Conservation (phyloP, 2,113 vertebrate genomes). For the Caracal caracal region DNA sequence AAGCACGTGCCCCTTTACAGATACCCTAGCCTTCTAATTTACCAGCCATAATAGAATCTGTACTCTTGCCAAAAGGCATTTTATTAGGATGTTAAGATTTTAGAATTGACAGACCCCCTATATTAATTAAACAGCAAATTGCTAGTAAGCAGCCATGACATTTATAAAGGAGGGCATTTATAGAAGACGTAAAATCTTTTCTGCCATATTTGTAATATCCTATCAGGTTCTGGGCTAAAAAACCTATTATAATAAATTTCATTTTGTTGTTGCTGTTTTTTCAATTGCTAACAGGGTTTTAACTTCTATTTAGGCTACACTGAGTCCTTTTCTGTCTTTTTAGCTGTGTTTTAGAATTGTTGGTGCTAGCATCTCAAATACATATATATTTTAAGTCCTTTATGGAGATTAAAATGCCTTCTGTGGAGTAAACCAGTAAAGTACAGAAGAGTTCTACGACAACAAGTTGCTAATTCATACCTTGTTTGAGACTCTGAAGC, state of each 20-base stretch:
- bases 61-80: slow-evolving; percentile 42
- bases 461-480: slow-evolving; percentile 21
- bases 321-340: background rate
- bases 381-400: background rate
- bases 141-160: slow-evolving; percentile 1
- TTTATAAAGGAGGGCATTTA: background rate
- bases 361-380: background rate
- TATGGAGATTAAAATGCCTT: background rate
- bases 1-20: background rate
- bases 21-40: slow-evolving; percentile 58
- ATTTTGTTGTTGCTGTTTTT: background rate
- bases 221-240: background rate
- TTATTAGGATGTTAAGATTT: slow-evolving; percentile 70
- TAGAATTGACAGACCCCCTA: slow-evolving; percentile 49
- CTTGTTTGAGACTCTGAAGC: slow-evolving; percentile 19
- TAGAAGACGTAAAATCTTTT: background rate
- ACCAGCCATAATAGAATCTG: slow-evolving; percentile 44
- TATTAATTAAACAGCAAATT: slow-evolving; percentile 58
- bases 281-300: background rate
- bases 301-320: background rate
- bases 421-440: background rate
- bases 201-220: background rate
- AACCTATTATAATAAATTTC: background rate
- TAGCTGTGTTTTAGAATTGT: background rate
- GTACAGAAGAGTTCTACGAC: background rate